Base-by-base conservation (phyloP, 2,888 invertebrate species). In the Tuberolachnus salignus region DNA sequence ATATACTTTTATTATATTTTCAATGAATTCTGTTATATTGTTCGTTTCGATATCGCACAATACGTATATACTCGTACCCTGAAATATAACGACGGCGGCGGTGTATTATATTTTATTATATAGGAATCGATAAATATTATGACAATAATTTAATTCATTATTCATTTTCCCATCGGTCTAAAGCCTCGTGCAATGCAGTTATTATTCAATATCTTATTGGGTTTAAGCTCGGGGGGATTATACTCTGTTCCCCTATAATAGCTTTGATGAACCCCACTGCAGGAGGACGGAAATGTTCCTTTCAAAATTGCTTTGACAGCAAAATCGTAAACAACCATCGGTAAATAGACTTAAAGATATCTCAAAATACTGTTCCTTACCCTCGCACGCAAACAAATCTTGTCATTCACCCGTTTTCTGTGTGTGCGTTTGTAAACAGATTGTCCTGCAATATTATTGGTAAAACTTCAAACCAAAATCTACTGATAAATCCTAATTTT, bases 281-380 rank as follows among this genome's bases (percentile, higher is more conserved):
- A 34, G 34, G 46, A 34, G 34, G 46, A n/a, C 21, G 9, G n/a
- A 49, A 67, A 55, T 16, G 55, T 67, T 64, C 64, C 53, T 74
- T 74, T 57, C 34, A 19, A 67, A 75, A 66, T 75, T 63, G 75
- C 75, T 75, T 75, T 67, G 66, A 57, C 75, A 75, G 75, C 75
- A 57, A 66, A 75, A 66, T 66, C 46, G 66, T 67, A 75, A 75
- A 67, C 75, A 75, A 19, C 46, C 55, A 67, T 57, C 49, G 57
- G 75, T 75, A 75, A 75, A 75, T 75, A 75, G 75, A 75, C 66
- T 75, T 75, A 75, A 74, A 66, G 46, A 51, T 67, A 55, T 75
- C 66, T 57, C 55, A 57, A 57, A 57, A 57, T 26, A 67, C 55
- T 55, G 44, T 66, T 75, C 66, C 55, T 63, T 75, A 44, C 19